Base-by-base conservation (phyloP, 1,140 invertebrate genomes). In the Drosophila sechellia region DNA sequence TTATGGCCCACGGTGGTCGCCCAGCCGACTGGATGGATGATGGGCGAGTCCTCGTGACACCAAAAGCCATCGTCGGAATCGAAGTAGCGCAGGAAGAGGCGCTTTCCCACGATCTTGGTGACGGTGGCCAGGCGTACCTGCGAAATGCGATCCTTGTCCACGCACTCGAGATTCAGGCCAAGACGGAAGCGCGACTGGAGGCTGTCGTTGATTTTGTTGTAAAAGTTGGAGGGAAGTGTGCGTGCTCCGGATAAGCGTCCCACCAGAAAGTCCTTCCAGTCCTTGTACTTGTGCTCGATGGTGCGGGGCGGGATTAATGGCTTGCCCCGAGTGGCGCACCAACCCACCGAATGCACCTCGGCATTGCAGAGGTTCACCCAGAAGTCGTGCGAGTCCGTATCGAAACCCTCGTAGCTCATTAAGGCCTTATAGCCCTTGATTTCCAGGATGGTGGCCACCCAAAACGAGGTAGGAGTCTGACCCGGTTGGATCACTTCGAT, bases 1-100 rank as follows among this genome's bases (percentile, higher is more conserved):
- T 95, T 95, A 89, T 99, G 98, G 0, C 98, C 98, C 1, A 92
- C 97, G 94, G 81, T 96, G 92, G 92, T 96, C 92, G 98, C 97
- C 98, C 98, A 99, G 13, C 98, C 98, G 3, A 98, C 96, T 4
- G 97, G 97, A 93, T 99, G 98, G 68, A 99, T 97, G 5, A 99
- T 93, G 0, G 97, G 96, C 0, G 98, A 98, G 90, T 98, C 96
- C 92, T 98, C 97, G 79, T 99, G 98, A 87, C 97, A 99, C 98
- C 98, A 99, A 92, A 99, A 99, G 6, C 96, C 97, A 85, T 95
- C 94, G 81, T 96, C 96, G 52, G 96, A 95, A 78, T 98, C 97
- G 79, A 96, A 97, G 93, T 99, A 99, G 77, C 95, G 95, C 0
- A 99, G 94, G 79, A 98, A 96, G 22, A 99, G 94, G 43, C 98